Evolutionary conservation across 2,113 vertebrate genomes (phyloP).

Genomic region (Ciconia stormi): DNA sequence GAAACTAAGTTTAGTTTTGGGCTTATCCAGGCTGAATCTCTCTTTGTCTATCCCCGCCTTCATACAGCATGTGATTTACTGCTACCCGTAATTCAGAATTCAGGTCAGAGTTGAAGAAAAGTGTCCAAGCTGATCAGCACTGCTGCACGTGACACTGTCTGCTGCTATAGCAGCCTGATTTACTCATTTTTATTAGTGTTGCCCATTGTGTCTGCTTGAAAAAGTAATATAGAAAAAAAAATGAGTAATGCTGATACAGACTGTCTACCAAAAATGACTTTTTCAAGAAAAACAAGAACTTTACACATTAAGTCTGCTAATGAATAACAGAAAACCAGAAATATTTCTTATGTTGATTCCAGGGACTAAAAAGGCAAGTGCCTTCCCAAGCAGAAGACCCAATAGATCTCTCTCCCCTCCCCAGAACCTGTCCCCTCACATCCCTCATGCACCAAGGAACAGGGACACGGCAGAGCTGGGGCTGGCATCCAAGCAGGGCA

Average conservation of each 20-base stretch:
- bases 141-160: neutral
- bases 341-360: neutral
- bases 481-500: neutral
- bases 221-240: neutral
- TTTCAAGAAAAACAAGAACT: constrained; percentile 2
- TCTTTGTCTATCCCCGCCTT: neutral
- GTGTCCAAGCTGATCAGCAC: neutral
- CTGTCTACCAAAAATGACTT: neutral
- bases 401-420: neutral
- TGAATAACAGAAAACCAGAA: neutral
- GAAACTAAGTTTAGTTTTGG: neutral
- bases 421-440: neutral
- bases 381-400: neutral
- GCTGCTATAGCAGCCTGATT: neutral
- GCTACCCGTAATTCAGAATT: neutral
- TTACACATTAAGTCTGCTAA: neutral
- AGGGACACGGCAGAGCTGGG: neutral
- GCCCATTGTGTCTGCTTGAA: neutral
- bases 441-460: neutral
- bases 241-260: neutral
- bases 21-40: neutral
- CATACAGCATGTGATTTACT: neutral
- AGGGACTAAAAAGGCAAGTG: neutral
- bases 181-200: neutral
- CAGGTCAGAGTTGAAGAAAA: neutral